Conservation (phyloP, 1,140 invertebrate genomes). For the Metaphire vulgaris region DNA sequence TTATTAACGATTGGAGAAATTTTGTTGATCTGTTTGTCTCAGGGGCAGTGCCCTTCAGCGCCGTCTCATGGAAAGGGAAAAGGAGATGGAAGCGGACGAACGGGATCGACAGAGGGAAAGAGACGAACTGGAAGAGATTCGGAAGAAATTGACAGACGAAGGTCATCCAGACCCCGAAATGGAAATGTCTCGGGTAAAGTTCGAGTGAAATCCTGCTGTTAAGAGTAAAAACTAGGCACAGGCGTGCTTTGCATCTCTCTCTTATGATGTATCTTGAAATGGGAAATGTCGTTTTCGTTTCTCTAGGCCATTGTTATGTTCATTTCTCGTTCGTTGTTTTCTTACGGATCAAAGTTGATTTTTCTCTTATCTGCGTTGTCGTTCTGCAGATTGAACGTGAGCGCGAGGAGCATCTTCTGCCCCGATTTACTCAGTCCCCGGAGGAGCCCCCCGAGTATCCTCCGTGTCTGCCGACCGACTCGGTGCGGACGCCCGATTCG, state of each 20-base stretch:
- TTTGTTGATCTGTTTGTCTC: too few relatives aligned
- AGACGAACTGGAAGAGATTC: conserved; percentile 84
- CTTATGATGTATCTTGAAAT: too few relatives aligned
- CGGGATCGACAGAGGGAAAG: conserved; percentile 82
- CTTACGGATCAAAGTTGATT: too few relatives aligned
- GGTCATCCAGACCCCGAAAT: conserved; percentile 71
- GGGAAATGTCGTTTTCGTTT: too few relatives aligned
- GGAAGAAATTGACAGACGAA: conserved; percentile 71
- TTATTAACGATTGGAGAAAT: too few relatives aligned
- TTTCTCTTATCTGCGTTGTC: too few relatives aligned
- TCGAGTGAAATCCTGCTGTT: too few relatives aligned
- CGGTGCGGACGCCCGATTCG: conserved; percentile 27
- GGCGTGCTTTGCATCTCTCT: too few relatives aligned
- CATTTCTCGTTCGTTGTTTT: too few relatives aligned
- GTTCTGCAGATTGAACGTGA: conserved; percentile 57
- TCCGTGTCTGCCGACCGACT: too few relatives aligned
- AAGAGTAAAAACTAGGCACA: too few relatives aligned
- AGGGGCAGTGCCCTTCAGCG: conserved; percentile 80
- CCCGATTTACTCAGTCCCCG: conserved; percentile 52
- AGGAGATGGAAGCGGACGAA: conserved; percentile 83
- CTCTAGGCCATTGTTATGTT: too few relatives aligned
- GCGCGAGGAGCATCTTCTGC: conserved; percentile 74
- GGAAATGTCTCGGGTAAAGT: conserved; percentile 67
- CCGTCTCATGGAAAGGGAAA: conserved; percentile 77
- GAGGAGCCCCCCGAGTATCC: conserved; percentile 25